Evolutionary conservation across 2,797 vertebrate genomes (phyloP).

Genomic region (Aplochiton taeniatus): DNA sequence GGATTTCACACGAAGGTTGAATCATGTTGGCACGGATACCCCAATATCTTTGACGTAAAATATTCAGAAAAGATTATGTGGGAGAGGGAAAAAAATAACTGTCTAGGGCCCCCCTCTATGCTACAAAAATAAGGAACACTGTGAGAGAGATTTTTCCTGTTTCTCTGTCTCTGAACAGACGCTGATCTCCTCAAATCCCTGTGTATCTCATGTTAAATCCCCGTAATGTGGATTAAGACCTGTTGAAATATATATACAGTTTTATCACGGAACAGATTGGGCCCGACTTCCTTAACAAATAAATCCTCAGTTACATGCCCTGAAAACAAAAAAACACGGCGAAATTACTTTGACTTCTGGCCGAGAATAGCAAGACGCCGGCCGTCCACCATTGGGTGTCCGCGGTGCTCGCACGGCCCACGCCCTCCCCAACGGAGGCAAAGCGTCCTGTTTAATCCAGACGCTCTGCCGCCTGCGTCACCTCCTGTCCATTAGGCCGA

Average conservation of each 20-base stretch:
- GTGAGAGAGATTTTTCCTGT: conserved; percentile 34
- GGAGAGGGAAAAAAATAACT: conserved; percentile 24
- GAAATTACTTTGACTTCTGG: conserved; percentile 47
- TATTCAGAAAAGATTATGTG: conserved; percentile 57
- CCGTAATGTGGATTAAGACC: conserved; percentile 79
- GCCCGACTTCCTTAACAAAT: conserved; percentile 49
- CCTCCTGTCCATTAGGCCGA: conserved; percentile 57
- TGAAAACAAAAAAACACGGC: conserved; percentile 30
- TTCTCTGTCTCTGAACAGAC: conserved; percentile 59
- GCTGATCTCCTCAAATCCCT: conserved; percentile 76
- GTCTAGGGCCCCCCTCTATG: conserved; percentile 19
- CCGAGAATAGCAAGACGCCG: conserved; percentile 31
- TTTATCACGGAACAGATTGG: conserved; percentile 67
- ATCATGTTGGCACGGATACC: conserved; percentile 58
- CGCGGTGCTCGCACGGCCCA: not conserved
- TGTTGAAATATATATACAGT: conserved; percentile 68
- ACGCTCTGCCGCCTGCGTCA: conserved; percentile 48
- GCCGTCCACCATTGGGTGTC: conserved; percentile 1
- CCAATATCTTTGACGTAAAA: conserved; percentile 58
- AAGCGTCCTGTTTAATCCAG: conserved; percentile 50
- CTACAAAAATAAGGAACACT: conserved; percentile 49
- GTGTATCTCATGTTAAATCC: conserved; percentile 77
- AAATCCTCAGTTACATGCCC: conserved; percentile 61
- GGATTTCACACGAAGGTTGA: conserved; percentile 46
- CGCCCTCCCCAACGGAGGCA: conserved; percentile 18